Percentiles rank a stretch among this genome's conserved stretches.
phyloP scores from a whole-genome alignment of 92 coral and sea anemone genomes.

The Actinernus sp. region DNA sequence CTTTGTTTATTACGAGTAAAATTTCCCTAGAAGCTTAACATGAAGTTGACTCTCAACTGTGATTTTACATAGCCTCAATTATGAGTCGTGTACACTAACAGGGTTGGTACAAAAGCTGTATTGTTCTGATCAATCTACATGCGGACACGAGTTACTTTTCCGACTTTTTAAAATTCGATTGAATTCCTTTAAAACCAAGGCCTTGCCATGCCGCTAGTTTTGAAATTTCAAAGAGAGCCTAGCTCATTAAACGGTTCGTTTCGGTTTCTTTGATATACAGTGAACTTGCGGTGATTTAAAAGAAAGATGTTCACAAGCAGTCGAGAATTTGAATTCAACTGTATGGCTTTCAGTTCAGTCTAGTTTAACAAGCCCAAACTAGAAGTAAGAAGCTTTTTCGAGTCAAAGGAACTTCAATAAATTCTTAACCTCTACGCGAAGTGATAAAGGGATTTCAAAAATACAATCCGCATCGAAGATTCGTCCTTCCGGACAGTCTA shows the following conservation, averaged over 20 bases:
- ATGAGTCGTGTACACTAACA: constrained; percentile 46
- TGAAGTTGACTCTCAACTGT: too few relatives aligned
- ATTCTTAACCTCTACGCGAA: background rate
- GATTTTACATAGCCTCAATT: constrained; percentile 54
- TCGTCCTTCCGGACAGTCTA: constrained; percentile 34
- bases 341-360: background rate
- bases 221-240: constrained; percentile 17
- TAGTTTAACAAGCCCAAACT: background rate
- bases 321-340: constrained; percentile 12
- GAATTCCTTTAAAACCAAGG: constrained; percentile 70
- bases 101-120: constrained; percentile 41
- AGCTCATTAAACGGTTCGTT: constrained; percentile 76
- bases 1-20: too few relatives aligned
- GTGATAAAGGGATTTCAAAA: constrained; percentile 29
- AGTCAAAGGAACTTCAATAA: background rate
- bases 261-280: constrained; percentile 72
- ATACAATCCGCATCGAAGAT: constrained; percentile 25
- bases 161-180: constrained; percentile 78
- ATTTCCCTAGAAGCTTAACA: too few relatives aligned
- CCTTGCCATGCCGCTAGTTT: constrained; percentile 63
- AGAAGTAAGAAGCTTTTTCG: background rate
- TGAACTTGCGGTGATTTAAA: constrained; percentile 42
- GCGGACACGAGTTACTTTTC: constrained; percentile 47
- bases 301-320: constrained; percentile 24
- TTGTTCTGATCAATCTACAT: constrained; percentile 56